Base-by-base conservation (phyloP, 1,140 invertebrate genomes). In the Nylanderia fulva region DNA sequence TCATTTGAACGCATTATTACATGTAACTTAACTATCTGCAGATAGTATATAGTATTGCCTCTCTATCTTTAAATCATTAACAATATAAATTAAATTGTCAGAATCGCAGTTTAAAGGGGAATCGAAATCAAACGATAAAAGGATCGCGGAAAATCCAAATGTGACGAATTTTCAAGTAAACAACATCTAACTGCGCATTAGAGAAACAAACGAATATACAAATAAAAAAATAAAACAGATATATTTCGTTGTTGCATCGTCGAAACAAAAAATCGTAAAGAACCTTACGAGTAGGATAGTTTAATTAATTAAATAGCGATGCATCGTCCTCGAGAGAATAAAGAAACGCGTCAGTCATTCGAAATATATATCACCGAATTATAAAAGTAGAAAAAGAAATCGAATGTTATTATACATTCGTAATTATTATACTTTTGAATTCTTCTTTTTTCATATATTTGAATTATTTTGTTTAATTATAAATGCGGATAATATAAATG, bases 21-120 rank as follows among this genome's bases (percentile, higher is more conserved):
- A 71, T 60, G n/a, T 52, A 79, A 79, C 75, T 79, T 66, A 79
- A 79, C 42, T 79, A 79, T 82, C 66, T 60, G 77, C 64, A 13
- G 52, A 82, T 82, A 82, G 66, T 71, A 82, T 45, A 82, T 82
- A 71, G 29, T 82, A 82, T 82, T 82, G 77, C 77, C 66, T 82
- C 77, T 82, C 48, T 72, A 69, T 72, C 52, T 82, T 71, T 82
- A 61, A 72, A 72, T 21, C 36, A 24, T 82, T 61, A 82, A 71
- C 52, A 24, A 82, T 82, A 66, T n/a, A 45, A 60, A 60, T 82
- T n/a, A 27, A 24, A 82, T 33, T 72, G 52, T 52, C 52, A 58
- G 21, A 80, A 36, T 82, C 52, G 64, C 66, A 72, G 36, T 42
- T 80, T 72, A 58, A 39, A 8, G 4, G 52, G 15, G 4, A 61